Conservation (phyloP, 1,140 invertebrate species). For the Drosophila orena region DNA sequence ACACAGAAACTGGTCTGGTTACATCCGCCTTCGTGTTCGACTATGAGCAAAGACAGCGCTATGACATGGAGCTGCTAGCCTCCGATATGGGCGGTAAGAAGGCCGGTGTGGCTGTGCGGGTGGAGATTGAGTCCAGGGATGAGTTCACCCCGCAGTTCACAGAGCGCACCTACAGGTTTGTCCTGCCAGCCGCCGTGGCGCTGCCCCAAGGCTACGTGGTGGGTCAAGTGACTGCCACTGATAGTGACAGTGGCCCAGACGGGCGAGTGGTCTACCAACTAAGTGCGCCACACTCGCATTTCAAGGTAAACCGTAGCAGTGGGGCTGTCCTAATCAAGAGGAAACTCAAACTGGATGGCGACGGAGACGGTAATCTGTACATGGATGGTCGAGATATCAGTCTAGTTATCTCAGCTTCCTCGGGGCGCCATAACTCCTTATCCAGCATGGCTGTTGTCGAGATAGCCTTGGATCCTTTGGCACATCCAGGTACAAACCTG, state of each 20-base stretch:
- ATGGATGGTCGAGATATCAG: conserved; percentile 89
- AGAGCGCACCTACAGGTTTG: conserved; percentile 94
- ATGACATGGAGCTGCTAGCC: conserved; percentile 93
- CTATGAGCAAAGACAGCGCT: conserved; percentile 93
- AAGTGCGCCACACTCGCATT: conserved; percentile 92
- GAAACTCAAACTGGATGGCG: conserved; percentile 89
- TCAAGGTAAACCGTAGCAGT: conserved; percentile 95
- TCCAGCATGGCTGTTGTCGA: conserved; percentile 94
- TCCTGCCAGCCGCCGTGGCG: conserved; percentile 88
- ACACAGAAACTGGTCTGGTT: conserved; percentile 90
- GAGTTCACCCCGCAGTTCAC: conserved; percentile 97
- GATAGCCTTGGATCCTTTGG: conserved; percentile 91
- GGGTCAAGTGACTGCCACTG: conserved; percentile 94
- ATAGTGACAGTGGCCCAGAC: conserved; percentile 95
- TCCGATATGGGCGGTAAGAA: conserved; percentile 92
- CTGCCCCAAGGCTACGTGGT: conserved; percentile 91
- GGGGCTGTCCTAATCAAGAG: conserved; percentile 94
- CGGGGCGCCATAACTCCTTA: conserved; percentile 93
- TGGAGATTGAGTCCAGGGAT: conserved; percentile 95
- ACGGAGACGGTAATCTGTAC: conserved; percentile 74
- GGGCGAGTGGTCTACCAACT: conserved; percentile 96
- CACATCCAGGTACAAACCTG: conserved; percentile 87
- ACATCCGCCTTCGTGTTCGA: conserved; percentile 93
- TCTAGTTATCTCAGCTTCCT: conserved; percentile 93
- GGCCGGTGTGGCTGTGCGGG: conserved; percentile 91